phyloP scores from a whole-genome alignment of 2,113 vertebrate species.

The Pan paniscus region DNA sequence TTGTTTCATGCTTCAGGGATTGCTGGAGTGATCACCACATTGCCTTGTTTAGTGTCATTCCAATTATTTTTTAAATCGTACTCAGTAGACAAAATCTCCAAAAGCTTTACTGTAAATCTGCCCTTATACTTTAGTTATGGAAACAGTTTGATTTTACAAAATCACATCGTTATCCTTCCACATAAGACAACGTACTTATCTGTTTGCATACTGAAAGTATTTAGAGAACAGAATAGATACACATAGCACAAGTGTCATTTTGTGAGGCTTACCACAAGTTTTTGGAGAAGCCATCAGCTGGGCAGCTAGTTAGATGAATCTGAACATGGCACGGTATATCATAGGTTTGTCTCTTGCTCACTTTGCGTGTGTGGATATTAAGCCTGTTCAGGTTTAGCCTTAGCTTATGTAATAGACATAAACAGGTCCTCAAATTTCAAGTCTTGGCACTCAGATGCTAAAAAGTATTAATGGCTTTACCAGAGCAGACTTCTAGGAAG shows the following conservation, averaged over 20 bases:
- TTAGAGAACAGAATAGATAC: not conserved
- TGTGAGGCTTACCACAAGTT: not conserved
- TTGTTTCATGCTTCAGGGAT: not conserved
- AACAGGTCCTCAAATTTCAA: not conserved
- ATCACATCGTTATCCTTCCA: not conserved
- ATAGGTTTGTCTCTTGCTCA: not conserved
- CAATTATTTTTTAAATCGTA: conserved; percentile 7
- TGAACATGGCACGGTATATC: not conserved
- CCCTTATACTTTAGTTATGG: not conserved
- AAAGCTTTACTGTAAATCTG: not conserved
- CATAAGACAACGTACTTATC: not conserved
- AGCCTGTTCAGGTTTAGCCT: not conserved
- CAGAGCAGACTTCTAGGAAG: conserved; percentile 15
- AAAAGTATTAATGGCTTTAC: not conserved
- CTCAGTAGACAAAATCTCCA: not conserved
- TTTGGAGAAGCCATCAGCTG: not conserved
- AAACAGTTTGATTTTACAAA: conserved; percentile 32
- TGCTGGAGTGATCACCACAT: not conserved
- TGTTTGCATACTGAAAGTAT: not conserved
- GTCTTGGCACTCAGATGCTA: not conserved
- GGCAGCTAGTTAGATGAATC: not conserved
- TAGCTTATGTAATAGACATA: not conserved
- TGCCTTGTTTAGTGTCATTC: not conserved
- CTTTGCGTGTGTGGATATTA: not conserved
- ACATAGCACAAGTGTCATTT: not conserved